Base-by-base conservation (phyloP, 2,888 invertebrate genomes). In the Xestia rhomboidea region DNA sequence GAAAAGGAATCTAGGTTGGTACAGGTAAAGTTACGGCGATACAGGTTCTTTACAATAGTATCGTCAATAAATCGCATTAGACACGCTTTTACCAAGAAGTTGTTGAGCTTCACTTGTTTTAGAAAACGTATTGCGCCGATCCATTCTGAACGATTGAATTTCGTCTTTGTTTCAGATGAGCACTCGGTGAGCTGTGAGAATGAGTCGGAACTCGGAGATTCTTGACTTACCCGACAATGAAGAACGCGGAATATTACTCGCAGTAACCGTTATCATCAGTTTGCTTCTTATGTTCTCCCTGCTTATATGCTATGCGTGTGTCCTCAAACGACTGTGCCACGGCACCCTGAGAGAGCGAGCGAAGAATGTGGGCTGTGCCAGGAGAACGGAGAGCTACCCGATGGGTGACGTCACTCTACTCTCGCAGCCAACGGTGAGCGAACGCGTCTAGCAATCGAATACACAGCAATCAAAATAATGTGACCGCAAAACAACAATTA, bases 281-380 rank as follows among this genome's bases (percentile, higher is more conserved):
- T 94, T 97, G 62, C 93, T 97, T 10, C 95, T 97, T 21, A 97
- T 98, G 96, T 96, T 97, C 68, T 97, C 97, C 0, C 91, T 98
- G n/a, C 95, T 98, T 0, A 95, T 97, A 91, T 98, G 98, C 91
- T 98, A 98, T 92, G 97, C 97, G 11, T 98, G 97, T 89, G 97
- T 98, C 27, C 97, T 98, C 79, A 96, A 97, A 73, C 96, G 97
- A 84, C 94, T 98, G 8, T 98, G 97, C 89, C 98, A 98, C 82
- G 97, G 97, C 71, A 95, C 95, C 41, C 90, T 97, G n/a, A 93
- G 96, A 85, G 95, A 97, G 89, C 91, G 96, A 82, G 93, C 94
- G n/a, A 96, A 96, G 85, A 92, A 95, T 76, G 86, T 94, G 86
- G 93, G 95, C 24, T 89, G 92, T 88, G 93, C 90, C 68, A 91